Evolutionary conservation across 2,888 invertebrate species (phyloP).

Genomic region (Cancer borealis): DNA sequence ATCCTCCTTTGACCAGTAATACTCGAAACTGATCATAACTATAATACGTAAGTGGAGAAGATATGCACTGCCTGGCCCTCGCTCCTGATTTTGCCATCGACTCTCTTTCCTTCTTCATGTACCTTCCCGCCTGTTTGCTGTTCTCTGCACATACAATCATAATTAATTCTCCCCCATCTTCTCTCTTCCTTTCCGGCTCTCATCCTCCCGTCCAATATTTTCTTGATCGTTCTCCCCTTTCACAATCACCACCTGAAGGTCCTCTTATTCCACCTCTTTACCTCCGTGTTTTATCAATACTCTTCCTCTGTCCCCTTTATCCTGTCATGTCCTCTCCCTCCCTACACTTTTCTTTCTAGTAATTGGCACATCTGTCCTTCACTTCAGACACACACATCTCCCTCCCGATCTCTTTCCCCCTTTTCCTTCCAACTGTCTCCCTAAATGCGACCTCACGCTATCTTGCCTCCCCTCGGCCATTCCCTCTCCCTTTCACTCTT

Average conservation of each 20-base stretch:
- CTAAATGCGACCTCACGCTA: conserved; percentile 40
- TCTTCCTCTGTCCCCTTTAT: conserved; percentile 28
- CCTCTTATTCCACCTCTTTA: conserved; percentile 33
- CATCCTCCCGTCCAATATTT: conserved; percentile 22
- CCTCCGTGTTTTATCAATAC: conserved; percentile 29
- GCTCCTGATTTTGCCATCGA: background rate
- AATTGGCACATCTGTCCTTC: conserved; percentile 40
- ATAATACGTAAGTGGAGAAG: no score
- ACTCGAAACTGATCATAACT: background rate
- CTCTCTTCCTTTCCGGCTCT: background rate
- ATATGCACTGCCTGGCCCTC: background rate
- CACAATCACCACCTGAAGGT: conserved; percentile 27
- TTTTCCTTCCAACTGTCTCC: conserved; percentile 26
- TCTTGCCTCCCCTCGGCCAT: conserved; percentile 24
- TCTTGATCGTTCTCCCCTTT: conserved; percentile 33
- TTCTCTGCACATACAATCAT: conserved; percentile 35
- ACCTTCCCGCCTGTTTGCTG: background rate
- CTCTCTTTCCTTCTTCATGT: conserved; percentile 23
- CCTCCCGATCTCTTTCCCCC: conserved; percentile 36
- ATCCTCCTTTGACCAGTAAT: background rate
- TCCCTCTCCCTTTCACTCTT: background rate
- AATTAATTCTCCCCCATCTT: conserved; percentile 34
- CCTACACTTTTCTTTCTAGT: conserved; percentile 34
- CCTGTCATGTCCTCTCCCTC: conserved; percentile 37
- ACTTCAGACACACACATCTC: conserved; percentile 28